Conservation (phyloP, 2,888 invertebrate species). For the Halictus quadricinctus region DNA sequence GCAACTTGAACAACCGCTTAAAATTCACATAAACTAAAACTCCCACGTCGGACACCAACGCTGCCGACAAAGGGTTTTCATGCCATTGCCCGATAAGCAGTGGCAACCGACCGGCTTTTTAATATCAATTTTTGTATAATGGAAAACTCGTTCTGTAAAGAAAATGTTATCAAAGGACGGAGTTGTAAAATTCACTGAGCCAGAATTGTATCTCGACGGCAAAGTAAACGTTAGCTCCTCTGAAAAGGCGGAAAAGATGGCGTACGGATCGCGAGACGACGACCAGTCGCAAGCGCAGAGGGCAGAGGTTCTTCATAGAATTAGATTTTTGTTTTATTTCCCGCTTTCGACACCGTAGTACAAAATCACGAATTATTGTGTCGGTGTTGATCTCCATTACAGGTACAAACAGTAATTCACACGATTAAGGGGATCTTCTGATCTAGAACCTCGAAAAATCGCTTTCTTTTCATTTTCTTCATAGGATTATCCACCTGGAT, state of each 20-base stretch:
- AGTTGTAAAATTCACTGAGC: constrained; percentile 9
- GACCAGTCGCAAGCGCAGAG: not conserved
- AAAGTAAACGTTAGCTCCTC: not conserved
- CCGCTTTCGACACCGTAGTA: constrained; percentile 13
- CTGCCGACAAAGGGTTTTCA: no score
- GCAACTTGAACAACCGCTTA: not conserved
- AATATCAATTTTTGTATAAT: not conserved
- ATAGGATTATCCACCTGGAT: no score
- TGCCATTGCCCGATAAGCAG: not conserved
- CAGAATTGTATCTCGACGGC: not conserved
- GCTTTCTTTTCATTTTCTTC: no score
- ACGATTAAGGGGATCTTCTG: no score
- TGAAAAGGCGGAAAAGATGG: constrained; percentile 1
- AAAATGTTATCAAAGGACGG: constrained; percentile 13
- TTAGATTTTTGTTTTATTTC: constrained; percentile 11
- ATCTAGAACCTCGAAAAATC: no score
- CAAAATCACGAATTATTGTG: constrained; percentile 29
- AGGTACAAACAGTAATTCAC: not conserved
- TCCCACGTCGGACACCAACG: not conserved
- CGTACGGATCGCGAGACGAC: not conserved
- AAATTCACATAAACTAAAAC: not conserved
- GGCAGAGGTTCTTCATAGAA: not conserved
- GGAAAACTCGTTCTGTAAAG: not conserved
- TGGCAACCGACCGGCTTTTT: not conserved
- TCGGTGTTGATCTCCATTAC: not conserved